Evolutionary conservation across 2,888 invertebrate genomes (phyloP), one percentile per base, ranked within the genome.

Genomic region (Crossocerus cetratus): DNA sequence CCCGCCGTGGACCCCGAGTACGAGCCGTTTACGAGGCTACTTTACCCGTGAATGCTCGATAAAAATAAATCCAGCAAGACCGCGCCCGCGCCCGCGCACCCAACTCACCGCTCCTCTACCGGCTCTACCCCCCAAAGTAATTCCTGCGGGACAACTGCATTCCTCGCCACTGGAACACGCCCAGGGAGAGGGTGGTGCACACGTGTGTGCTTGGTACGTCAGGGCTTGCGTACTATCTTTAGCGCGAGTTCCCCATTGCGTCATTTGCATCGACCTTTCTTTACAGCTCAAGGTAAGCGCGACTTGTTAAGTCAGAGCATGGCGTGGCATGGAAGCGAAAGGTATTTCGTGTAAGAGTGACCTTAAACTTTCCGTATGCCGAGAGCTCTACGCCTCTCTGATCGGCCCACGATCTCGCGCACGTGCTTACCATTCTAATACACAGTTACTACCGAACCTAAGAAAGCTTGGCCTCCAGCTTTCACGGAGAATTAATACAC

Each of bases 301-400:
- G 73, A 79, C n/a, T 32, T 32, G 73, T 67, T 74, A 61, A 77
- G 65, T 77, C 54, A 61, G 61, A 76, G 57, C 65, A 32, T 16
- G 16, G 49, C 49, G 49, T 16, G 49, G 63, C 53, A 56, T 42
- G 58, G 64, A 64, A 69, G 66, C 54, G 79, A 81, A 71, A 77
- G 73, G 77, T 61, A 64, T 80, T 81, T 80, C 74, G 74, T 80
- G 74, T 74, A 72, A 78, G 78, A 63, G 65, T 66, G 76, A 81
- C 78, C 81, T 81, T 81, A 81, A 81, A 81, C 81, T 82, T 78
- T 82, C 68, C 72, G 43, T 60, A 70, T 60, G 72, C 73, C 53
- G 16, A 55, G 44, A 75, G 71, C 72, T 73, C 68, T 78, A 74
- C 72, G 63, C 59, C 60, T 49, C 60, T 49, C 58, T 22, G 66